These are phyloP conservation scores for Mus minutoides DNA, from an alignment of 2,797 vertebrate genomes.

Conservation along the genomic window DNA sequence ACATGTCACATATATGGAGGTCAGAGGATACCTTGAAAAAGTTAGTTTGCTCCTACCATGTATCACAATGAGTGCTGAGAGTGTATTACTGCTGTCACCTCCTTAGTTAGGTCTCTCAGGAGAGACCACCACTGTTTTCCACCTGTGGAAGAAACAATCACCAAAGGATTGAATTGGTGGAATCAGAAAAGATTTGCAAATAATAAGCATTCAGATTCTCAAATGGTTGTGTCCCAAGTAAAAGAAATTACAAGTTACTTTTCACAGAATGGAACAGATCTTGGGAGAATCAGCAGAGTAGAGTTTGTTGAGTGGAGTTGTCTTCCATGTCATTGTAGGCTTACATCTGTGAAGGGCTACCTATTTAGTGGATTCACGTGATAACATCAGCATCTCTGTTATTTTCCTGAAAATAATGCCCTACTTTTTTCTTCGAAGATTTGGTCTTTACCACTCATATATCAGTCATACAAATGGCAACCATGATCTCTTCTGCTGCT, in stretches of 20 bases:
- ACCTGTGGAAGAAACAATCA: background rate
- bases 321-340: background rate
- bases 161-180: background rate
- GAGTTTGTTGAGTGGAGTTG: background rate
- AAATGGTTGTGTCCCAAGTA: background rate
- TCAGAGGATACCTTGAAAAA: background rate
- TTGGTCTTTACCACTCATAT: background rate
- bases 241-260: background rate
- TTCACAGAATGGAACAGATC: background rate
- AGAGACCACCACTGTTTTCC: background rate
- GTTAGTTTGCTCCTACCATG: too few species aligned
- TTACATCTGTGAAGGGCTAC: background rate
- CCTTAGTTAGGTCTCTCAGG: background rate
- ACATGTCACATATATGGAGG: background rate
- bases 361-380: background rate
- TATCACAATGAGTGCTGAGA: background rate
- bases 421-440: background rate
- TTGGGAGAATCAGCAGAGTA: conserved; percentile 8
- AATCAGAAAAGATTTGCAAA: conserved; percentile 16
- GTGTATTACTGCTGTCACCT: background rate
- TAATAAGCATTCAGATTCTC: conserved; percentile 6
- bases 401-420: background rate
- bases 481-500: background rate
- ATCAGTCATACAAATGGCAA: background rate
- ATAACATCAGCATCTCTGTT: background rate